These are phyloP conservation scores for Macrocentrus cingulum DNA, from an alignment of 1,140 invertebrate species.

Conservation along the genomic window DNA sequence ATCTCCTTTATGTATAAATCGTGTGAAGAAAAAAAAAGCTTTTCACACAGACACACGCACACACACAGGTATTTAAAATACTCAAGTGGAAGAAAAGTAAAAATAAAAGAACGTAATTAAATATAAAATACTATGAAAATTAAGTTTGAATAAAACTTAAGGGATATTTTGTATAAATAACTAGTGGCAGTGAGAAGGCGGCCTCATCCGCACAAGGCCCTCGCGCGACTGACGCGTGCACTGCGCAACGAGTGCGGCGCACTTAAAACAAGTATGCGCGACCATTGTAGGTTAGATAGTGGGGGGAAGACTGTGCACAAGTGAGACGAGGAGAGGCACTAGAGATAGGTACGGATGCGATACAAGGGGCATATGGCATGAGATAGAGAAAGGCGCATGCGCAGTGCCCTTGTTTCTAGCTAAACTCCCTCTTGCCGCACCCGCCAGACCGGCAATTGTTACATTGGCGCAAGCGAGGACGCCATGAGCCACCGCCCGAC, in stretches of 20 bases:
- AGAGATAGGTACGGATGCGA: neutral
- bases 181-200: constrained; percentile 48
- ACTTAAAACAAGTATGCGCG: constrained; percentile 4
- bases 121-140: neutral
- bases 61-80: too few species aligned
- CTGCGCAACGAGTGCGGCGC: constrained; percentile 4
- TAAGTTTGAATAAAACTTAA: neutral
- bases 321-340: neutral
- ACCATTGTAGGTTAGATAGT: neutral
- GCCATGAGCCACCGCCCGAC: neutral
- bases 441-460: neutral
- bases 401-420: constrained; percentile 46
- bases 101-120: too few species aligned
- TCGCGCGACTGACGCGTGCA: constrained; percentile 55
- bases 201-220: constrained; percentile 52
- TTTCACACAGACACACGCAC: too few species aligned
- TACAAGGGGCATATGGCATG: neutral
- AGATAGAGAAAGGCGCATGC: constrained; percentile 44
- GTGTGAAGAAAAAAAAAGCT: too few species aligned
- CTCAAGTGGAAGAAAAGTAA: neutral
- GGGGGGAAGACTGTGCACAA: neutral
- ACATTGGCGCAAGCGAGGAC: neutral
- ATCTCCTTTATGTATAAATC: too few species aligned
- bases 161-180: constrained; percentile 25
- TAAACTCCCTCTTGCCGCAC: neutral